Conservation (phyloP, 2,113 vertebrate species). For the Corythornis vintsioides region DNA sequence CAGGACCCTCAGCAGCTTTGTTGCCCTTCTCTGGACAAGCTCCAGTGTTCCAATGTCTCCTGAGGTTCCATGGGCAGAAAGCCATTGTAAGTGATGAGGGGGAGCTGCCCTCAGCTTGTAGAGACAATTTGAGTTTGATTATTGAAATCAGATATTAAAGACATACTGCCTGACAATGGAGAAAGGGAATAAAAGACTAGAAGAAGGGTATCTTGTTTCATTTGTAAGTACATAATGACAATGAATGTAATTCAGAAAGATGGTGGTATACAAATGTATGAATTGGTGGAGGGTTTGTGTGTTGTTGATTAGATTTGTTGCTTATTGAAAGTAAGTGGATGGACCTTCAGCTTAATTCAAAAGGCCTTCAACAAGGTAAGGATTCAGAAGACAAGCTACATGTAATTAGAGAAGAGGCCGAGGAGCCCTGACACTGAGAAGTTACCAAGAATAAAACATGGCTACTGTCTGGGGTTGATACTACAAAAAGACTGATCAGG, state of each 20-base stretch:
- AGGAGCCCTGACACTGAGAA: background rate
- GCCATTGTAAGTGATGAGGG: background rate
- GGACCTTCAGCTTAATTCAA: background rate
- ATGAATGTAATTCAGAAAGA: background rate
- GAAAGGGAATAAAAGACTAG: background rate
- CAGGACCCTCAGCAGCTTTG: background rate
- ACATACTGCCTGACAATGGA: background rate
- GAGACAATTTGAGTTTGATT: background rate
- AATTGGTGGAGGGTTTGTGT: background rate
- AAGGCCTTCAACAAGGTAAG: background rate
- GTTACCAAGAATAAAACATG: background rate
- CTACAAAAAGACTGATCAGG: background rate
- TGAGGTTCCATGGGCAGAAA: background rate
- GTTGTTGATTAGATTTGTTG: background rate
- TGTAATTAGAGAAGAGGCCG: background rate
- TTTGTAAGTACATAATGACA: background rate
- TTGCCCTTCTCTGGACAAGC: background rate
- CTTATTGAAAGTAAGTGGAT: background rate
- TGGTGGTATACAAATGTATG: background rate
- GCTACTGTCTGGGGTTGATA: background rate
- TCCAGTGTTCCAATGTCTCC: background rate
- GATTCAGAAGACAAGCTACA: background rate
- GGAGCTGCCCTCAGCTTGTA: background rate
- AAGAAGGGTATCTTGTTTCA: background rate
- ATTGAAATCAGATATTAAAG: background rate